Evolutionary conservation across 2,113 vertebrate species (phyloP).

Genomic region (Lasiurus cinereus): DNA sequence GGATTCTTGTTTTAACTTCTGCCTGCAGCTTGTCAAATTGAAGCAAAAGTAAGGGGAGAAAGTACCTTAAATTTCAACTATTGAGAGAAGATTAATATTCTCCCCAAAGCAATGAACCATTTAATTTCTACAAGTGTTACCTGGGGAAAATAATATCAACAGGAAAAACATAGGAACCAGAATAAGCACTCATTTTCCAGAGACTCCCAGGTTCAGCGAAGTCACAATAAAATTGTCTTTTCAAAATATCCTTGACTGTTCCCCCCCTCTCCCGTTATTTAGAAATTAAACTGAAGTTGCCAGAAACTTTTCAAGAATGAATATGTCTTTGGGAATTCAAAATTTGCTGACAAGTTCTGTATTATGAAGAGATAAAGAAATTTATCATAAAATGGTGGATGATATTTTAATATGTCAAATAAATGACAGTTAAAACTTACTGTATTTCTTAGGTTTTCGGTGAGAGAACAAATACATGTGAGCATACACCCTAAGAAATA

Average conservation of each 20-base stretch:
- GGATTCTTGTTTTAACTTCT: conserved; percentile 67
- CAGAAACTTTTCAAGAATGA: conserved; percentile 1
- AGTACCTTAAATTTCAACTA: conserved; percentile 55
- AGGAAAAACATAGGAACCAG: conserved; percentile 28
- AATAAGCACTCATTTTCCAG: not conserved
- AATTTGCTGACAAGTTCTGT: not conserved
- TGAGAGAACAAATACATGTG: not conserved
- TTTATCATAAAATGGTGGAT: not conserved
- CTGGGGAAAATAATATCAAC: not conserved
- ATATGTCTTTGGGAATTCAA: not conserved
- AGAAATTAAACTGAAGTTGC: conserved; percentile 32
- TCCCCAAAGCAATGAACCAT: not conserved
- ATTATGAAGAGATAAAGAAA: not conserved
- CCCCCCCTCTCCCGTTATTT: not conserved
- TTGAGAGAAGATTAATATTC: conserved; percentile 30
- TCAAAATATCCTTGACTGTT: not conserved
- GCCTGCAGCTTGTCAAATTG: conserved; percentile 50
- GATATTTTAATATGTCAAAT: conserved; percentile 12
- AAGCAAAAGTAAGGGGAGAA: conserved; percentile 43
- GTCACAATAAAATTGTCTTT: conserved; percentile 28
- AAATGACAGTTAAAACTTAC: not conserved
- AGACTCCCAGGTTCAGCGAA: not conserved
- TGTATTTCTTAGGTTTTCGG: conserved; percentile 8
- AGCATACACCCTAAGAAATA: not conserved
- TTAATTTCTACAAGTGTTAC: conserved; percentile 57